Evolutionary conservation across 2,888 invertebrate species (phyloP), one percentile per base, ranked within the genome.

Genomic region (Lasioglossum marginatum): DNA sequence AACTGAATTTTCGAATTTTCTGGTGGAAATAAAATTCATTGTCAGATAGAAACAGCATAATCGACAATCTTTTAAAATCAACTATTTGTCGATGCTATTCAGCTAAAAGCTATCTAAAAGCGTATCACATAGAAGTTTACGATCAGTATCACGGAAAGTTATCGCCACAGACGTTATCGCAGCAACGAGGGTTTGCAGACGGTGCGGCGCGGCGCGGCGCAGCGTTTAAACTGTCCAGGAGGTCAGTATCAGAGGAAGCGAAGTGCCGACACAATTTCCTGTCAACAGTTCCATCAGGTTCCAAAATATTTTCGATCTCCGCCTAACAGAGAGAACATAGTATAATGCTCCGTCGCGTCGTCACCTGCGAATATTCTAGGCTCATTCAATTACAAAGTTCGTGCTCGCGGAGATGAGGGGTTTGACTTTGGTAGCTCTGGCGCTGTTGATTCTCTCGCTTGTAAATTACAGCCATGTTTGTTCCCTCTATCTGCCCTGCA

Each of bases 381-480:
- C 84, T 84, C 75, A 84, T 79, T 71, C 71, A 52, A 79, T 84
- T 84, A 79, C 63, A 76, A 84, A 75, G 75, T 84, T 84, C 79
- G 63, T 37, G 27, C 71, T 72, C 71, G 82, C 23, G 40, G 82
- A 72, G 70, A 75, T 8, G 81, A 71, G 57, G 60, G 76, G 82
- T 81, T 82, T 72, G 76, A 76, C 83, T 76, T 40, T 23, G 34
- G 82, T 37, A 75, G 72, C 68, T 72, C 57, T 37, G 73, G 14
- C 74, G 37, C 37, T 79, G 85, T 85, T 85, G 84, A 84, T 71
- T 66, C 75, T 79, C 71, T 84, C 72, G 74, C 74, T 85, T 71
- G 75, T 79, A 84, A 85, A 84, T 85, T 85, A 85, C 85, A 79
- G 48, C 40, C 43, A 52, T 84, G 79, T 85, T 85, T 85, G 85